A percentile compares a stretch with the other conserved stretches of the same genome.
phyloP scores from a whole-genome alignment of 2,113 vertebrate genomes.

The Sterna hirundo region DNA sequence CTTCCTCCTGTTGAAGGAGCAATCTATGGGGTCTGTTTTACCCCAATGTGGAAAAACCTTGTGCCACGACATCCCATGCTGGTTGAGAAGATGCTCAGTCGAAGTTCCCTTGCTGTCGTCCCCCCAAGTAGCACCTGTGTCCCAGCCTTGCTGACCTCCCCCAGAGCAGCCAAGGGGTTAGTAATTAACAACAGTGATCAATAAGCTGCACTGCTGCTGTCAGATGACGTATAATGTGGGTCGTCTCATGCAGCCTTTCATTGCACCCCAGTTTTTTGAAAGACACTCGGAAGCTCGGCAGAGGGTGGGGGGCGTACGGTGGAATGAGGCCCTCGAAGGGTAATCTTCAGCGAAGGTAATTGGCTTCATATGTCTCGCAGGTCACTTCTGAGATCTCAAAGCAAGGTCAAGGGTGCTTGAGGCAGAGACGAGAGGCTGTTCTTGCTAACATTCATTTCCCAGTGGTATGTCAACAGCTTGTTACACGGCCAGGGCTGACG shows the following conservation, averaged over 20 bases:
- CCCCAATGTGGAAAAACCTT: neutral
- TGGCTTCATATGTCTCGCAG: neutral
- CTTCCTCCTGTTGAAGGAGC: neutral
- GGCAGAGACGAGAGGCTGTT: slow-evolving; percentile 35
- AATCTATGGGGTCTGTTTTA: neutral
- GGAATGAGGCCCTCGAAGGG: neutral
- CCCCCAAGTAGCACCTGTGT: neutral
- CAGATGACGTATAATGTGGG: fast-evolving
- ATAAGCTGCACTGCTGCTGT: neutral
- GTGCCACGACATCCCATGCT: neutral
- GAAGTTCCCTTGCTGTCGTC: neutral
- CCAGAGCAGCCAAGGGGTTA: neutral
- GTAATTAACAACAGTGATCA: neutral
- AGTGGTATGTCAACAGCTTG: slow-evolving; percentile 26
- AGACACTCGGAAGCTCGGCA: neutral
- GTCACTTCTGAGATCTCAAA: slow-evolving; percentile 32
- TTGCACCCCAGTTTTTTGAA: neutral
- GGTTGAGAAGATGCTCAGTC: neutral
- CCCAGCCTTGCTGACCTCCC: neutral
- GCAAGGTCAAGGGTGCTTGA: slow-evolving; percentile 32
- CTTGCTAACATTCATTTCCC: slow-evolving; percentile 20
- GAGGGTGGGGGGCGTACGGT: neutral
- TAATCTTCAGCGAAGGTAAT: neutral
- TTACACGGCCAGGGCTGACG: neutral
- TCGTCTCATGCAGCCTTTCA: neutral